Percentiles rank a stretch among this genome's conserved stretches.
These are phyloP conservation scores for Notolabrus celidotus DNA, from an alignment of 2,797 vertebrate species.

Conservation along the genomic window DNA sequence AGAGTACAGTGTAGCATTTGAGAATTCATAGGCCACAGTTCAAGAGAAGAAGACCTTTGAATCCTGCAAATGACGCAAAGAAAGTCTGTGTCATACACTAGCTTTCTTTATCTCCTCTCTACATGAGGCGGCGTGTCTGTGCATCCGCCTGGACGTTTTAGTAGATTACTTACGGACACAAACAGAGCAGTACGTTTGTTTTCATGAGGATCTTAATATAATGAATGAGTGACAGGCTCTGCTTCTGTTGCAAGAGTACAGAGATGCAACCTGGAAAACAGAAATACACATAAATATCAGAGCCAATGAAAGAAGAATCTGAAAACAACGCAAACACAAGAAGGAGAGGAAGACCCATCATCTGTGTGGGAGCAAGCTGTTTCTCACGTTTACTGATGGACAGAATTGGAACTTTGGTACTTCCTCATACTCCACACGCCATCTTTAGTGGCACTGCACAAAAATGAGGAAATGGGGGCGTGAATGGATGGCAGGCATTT, in stretches of 20 bases:
- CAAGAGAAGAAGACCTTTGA: slow-evolving; percentile 25
- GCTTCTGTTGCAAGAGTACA: slow-evolving; percentile 1
- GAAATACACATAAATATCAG: neutral
- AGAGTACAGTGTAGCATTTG: neutral
- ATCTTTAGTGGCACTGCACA: slow-evolving; percentile 47
- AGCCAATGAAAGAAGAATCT: neutral
- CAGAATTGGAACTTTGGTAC: slow-evolving; percentile 74
- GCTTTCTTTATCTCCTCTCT: slow-evolving; percentile 15
- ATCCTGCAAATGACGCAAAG: slow-evolving; percentile 6
- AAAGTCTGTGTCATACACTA: slow-evolving; percentile 12
- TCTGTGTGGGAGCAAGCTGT: slow-evolving; percentile 1
- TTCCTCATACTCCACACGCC: slow-evolving; percentile 69
- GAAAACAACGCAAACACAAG: neutral
- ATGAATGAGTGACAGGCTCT: neutral
- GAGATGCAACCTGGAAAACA: neutral
- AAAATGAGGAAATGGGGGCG: slow-evolving; percentile 71
- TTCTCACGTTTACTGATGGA: slow-evolving; percentile 42
- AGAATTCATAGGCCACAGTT: slow-evolving; percentile 1
- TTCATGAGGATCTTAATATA: slow-evolving; percentile 4
- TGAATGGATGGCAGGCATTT: slow-evolving; percentile 3
- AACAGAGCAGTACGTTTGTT: neutral
- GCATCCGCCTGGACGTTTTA: slow-evolving; percentile 10
- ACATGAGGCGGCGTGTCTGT: slow-evolving; percentile 8
- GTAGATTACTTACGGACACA: neutral
- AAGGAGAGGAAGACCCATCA: neutral